These are phyloP conservation scores for Trididemnum miniatum DNA, from an alignment of 23 tunicate species.

Conservation along the genomic window DNA sequence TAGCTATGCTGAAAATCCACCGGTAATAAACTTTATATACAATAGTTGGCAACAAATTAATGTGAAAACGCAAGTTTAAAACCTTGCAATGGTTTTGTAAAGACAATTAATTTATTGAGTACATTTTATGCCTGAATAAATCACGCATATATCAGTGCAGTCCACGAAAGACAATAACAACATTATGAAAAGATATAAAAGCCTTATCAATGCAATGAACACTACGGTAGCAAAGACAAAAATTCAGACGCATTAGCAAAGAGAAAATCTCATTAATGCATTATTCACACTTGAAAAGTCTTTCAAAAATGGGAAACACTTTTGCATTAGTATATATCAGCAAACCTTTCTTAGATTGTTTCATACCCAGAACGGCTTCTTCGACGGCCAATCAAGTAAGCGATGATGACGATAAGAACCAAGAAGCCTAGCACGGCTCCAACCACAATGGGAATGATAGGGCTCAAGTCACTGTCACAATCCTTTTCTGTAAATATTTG, in stretches of 20 bases:
- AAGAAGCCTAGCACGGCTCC: conserved; percentile 84
- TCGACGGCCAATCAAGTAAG: conserved; percentile 83
- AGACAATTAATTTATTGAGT: no score
- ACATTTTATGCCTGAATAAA: no score
- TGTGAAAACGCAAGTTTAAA: no score
- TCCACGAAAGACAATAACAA: not conserved
- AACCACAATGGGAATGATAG: conserved; percentile 88
- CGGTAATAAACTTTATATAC: no score
- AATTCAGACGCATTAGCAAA: not conserved
- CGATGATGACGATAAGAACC: conserved; percentile 77
- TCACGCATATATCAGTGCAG: no score
- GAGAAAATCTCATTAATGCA: not conserved
- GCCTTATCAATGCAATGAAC: not conserved
- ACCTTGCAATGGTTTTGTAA: no score
- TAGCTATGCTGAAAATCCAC: no score
- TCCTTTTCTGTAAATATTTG: conserved; percentile 32
- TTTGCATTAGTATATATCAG: not conserved
- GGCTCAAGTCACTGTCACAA: conserved; percentile 70
- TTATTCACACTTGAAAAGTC: no score
- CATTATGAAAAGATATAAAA: not conserved
- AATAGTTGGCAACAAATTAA: no score
- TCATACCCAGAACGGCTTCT: conserved; percentile 85
- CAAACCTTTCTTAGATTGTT: conserved; percentile 66
- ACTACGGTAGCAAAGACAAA: not conserved
- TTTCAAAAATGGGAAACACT: not conserved